Evolutionary conservation across 2,888 invertebrate species (phyloP).

Genomic region (Blastobasis lacticolella): DNA sequence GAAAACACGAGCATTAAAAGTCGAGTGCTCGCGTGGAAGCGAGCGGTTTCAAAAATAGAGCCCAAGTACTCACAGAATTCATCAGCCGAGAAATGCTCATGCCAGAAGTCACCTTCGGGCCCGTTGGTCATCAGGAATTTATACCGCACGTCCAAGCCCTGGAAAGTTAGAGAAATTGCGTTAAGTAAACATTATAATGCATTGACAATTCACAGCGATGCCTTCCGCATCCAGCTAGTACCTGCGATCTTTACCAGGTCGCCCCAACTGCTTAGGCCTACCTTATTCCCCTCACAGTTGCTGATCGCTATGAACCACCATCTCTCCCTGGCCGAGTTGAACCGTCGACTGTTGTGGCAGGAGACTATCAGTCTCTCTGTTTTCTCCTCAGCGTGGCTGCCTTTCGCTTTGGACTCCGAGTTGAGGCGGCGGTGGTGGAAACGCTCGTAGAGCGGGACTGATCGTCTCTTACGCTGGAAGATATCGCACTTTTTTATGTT

Average conservation of each 20-base stretch:
- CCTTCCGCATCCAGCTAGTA: no score
- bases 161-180: constrained; percentile 23
- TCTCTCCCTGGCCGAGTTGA: constrained; percentile 86
- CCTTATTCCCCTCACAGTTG: constrained; percentile 82
- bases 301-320: constrained; percentile 97
- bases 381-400: constrained; percentile 16
- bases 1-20: no score
- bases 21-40: no score
- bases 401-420: constrained; percentile 27
- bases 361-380: constrained; percentile 58
- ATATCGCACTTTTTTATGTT: no score
- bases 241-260: no score
- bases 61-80: constrained; percentile 87
- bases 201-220: no score
- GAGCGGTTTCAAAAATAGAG: neutral
- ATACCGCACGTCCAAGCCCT: constrained; percentile 87
- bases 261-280: constrained; percentile 25
- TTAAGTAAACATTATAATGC: no score
- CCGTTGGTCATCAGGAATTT: constrained; percentile 93
- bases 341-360: constrained; percentile 80
- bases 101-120: constrained; percentile 84
- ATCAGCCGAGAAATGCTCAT: constrained; percentile 94
- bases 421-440: constrained; percentile 44
- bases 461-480: constrained; percentile 26
- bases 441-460: constrained; percentile 44